Conservation (phyloP, 2,113 vertebrate species). For the Pterocles burchelli region DNA sequence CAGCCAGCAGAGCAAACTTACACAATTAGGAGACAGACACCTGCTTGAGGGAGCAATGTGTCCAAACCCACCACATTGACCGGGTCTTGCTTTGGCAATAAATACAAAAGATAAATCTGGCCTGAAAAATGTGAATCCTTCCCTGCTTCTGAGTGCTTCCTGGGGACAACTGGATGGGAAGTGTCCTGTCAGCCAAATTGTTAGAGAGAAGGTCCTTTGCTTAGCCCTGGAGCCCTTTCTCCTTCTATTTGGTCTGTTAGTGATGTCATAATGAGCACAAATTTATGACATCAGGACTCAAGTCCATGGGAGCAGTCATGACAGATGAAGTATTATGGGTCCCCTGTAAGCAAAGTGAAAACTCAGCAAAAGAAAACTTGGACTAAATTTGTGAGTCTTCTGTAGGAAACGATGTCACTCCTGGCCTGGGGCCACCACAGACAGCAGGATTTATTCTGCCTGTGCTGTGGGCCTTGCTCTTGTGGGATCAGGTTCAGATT, state of each 20-base stretch:
- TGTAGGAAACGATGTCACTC: not conserved
- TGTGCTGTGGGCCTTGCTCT: not conserved
- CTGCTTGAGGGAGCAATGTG: not conserved
- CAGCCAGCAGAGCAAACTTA: not conserved
- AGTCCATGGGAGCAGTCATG: not conserved
- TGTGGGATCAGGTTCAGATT: not conserved
- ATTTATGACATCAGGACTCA: not conserved
- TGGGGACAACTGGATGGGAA: not conserved
- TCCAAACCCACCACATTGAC: not conserved
- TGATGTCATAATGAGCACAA: not conserved
- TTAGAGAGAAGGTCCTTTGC: not conserved
- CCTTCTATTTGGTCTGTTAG: not conserved
- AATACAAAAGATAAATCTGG: not conserved
- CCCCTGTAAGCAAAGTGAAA: not conserved
- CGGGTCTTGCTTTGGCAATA: not conserved
- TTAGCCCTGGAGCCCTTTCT: not conserved
- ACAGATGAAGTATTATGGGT: not conserved
- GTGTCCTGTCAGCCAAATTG: not conserved
- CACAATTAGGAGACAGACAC: not conserved
- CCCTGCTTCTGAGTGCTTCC: not conserved
- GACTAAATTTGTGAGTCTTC: not conserved
- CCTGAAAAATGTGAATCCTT: not conserved
- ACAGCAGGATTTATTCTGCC: not conserved
- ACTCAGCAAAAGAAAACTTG: not conserved
- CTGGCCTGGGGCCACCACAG: not conserved